A percentile compares a stretch with the other conserved stretches of the same genome.
phyloP scores from a whole-genome alignment of 2,888 invertebrate species.

The Caenorhabditis wallacei region DNA sequence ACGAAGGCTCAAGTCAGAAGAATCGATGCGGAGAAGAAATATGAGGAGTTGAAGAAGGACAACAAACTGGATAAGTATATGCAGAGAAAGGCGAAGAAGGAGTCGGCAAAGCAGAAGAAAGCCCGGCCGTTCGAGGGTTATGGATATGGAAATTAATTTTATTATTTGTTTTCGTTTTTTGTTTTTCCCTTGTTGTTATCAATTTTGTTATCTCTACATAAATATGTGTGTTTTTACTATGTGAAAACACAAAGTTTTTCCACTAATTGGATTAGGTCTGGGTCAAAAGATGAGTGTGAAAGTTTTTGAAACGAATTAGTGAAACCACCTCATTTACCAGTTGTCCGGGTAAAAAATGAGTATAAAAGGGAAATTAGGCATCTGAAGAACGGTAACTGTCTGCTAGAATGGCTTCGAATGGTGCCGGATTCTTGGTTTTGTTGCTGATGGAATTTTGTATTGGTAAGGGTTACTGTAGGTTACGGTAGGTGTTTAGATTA shows the following conservation, averaged over 20 bases:
- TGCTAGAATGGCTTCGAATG: background rate
- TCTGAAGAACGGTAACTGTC: background rate
- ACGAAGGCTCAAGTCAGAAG: slow-evolving; percentile 72
- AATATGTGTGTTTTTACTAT: too few relatives aligned
- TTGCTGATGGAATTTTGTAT: too few relatives aligned
- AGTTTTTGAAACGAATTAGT: background rate
- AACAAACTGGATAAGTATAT: slow-evolving; percentile 73
- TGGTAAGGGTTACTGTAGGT: too few relatives aligned
- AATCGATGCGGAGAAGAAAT: slow-evolving; percentile 74
- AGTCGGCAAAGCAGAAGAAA: slow-evolving; percentile 67
- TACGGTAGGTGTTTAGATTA: too few relatives aligned
- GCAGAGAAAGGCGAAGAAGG: slow-evolving; percentile 69
- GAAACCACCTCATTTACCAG: slow-evolving; percentile 1
- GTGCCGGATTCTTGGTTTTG: too few relatives aligned
- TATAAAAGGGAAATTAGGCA: slow-evolving; percentile 11
- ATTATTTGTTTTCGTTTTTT: slow-evolving; percentile 8
- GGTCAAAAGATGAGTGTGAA: slow-evolving; percentile 10
- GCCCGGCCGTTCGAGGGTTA: slow-evolving; percentile 59
- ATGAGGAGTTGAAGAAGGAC: slow-evolving; percentile 71
- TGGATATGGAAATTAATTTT: slow-evolving; percentile 45
- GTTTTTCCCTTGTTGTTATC: slow-evolving; percentile 9
- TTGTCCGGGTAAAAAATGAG: background rate
- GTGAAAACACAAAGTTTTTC: too few relatives aligned
- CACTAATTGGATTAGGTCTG: slow-evolving; percentile 17
- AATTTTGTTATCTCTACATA: slow-evolving; percentile 17